Percentiles rank a stretch among this genome's conserved stretches.
Evolutionary conservation across 1,140 invertebrate species (phyloP).

Genomic region (Microplitis mediator): DNA sequence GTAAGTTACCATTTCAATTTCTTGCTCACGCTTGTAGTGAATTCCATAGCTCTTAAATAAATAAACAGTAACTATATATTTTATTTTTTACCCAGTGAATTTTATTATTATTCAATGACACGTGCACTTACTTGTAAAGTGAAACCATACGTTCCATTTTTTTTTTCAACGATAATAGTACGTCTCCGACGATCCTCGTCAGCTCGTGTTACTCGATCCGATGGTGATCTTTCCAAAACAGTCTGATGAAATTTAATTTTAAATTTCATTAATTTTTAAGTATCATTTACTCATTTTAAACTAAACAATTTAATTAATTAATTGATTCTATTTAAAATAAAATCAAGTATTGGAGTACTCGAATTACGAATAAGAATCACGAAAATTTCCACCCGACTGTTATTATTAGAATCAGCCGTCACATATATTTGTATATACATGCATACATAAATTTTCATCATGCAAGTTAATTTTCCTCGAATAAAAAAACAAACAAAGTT

Average conservation of each 20-base stretch:
- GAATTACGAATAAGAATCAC: neutral
- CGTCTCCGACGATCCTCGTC: constrained; percentile 83
- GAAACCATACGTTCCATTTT: constrained; percentile 90
- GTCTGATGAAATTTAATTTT: constrained; percentile 48
- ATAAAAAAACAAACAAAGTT: no score
- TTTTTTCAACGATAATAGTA: constrained; percentile 90
- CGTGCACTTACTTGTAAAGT: constrained; percentile 73
- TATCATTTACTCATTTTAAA: no score
- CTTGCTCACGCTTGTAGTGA: constrained; percentile 88
- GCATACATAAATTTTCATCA: neutral
- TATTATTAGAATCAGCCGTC: constrained; percentile 12
- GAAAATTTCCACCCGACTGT: constrained; percentile 1
- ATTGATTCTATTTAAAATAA: neutral
- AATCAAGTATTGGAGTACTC: neutral
- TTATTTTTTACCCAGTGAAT: neutral
- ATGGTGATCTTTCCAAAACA: constrained; percentile 81
- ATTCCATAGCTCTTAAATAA: constrained; percentile 87
- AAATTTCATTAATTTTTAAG: no score
- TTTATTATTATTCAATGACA: neutral
- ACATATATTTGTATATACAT: neutral
- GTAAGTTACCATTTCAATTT: constrained; percentile 93
- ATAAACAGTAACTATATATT: constrained; percentile 10
- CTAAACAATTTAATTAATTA: no score
- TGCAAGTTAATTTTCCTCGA: neutral
- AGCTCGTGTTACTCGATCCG: constrained; percentile 78